Evolutionary conservation across 2,888 invertebrate genomes (phyloP).

Genomic region (Subacronicta megacephala): DNA sequence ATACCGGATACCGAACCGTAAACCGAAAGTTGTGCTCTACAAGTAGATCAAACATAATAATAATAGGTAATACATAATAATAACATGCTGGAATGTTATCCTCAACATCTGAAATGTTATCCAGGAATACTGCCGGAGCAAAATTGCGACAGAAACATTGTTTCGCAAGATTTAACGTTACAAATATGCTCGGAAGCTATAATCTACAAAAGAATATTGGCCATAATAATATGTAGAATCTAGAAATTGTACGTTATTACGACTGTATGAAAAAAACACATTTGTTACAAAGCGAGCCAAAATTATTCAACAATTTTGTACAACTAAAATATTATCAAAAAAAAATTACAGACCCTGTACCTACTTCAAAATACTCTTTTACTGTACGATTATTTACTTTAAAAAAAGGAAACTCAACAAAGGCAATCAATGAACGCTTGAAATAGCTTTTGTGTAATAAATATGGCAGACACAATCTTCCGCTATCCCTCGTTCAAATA

Average conservation of each 20-base stretch:
- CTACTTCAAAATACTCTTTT: slow-evolving; percentile 3
- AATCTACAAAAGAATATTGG: slow-evolving; percentile 22
- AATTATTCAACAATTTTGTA: not conserved
- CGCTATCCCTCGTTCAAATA: slow-evolving; percentile 43
- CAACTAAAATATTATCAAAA: too few species aligned
- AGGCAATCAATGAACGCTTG: slow-evolving; percentile 41
- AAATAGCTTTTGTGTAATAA: slow-evolving; percentile 37
- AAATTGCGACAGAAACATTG: slow-evolving; percentile 32
- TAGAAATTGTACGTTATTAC: slow-evolving; percentile 14
- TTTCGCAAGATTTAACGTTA: slow-evolving; percentile 42
- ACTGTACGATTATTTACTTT: slow-evolving; percentile 17
- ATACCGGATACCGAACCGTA: too few species aligned
- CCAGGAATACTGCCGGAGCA: slow-evolving; percentile 19
- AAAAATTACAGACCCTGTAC: too few species aligned
- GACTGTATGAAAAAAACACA: slow-evolving; percentile 3
- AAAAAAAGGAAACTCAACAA: slow-evolving; percentile 31
- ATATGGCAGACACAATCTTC: slow-evolving; percentile 34
- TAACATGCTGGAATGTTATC: not conserved
- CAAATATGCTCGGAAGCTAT: slow-evolving; percentile 36
- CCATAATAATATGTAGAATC: slow-evolving; percentile 12
- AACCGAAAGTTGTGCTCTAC: slow-evolving; percentile 17
- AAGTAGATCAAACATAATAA: slow-evolving; percentile 12
- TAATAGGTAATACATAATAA: too few species aligned
- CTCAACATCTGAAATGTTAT: slow-evolving; percentile 10
- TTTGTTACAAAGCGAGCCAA: slow-evolving; percentile 14